Evolutionary conservation across 2,113 vertebrate species (phyloP), one percentile per base, ranked within the genome.

Genomic region (Xyrauchen texanus): DNA sequence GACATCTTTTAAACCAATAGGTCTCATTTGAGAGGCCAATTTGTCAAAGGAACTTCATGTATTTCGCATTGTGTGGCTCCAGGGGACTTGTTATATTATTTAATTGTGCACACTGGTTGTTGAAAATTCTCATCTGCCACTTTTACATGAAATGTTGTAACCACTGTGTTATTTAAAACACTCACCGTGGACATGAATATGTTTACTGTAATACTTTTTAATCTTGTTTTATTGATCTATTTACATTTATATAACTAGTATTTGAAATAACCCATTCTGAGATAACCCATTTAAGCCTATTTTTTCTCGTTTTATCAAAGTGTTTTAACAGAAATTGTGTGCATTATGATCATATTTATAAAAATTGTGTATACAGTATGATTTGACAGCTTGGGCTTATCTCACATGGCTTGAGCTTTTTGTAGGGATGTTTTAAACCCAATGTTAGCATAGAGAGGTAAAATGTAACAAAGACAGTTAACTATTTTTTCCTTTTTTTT

Each of bases 351-450:
- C 45, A 47, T 67, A n/a, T 66, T 15, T 6, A 15, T 58, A 58
- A n/a, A 7, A 13, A 46, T 15, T 45, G 12, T 45, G 62, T 64
- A 64, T 45, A 9, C 21, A 34, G 21, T 13, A 42, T 60, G 11
- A 55, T 64, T 4, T 4, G 51, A 44, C 21, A 46, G 7, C 52
- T 60, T 71, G 57, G 67, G 75, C 15, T 66, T 81, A 63, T 8
- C 70, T 15, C 34, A 57, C 53, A 57, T 15, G 49, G 58, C 44
- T 72, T 66, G 52, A 71, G 44, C 61, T 81, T 49, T 57, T 76
- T 68, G 16, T 68, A 66, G n/a, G 15, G 49, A 73, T 68, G 8
- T 72, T 71, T 65, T 10, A 77, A 72, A 3, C 61, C 12, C 52
- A 49, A 71, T 16, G 45, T 76, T 52, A 51, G 52, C 78, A 64